Conservation (phyloP, 2,113 vertebrate genomes). For the Propithecus coquereli region DNA sequence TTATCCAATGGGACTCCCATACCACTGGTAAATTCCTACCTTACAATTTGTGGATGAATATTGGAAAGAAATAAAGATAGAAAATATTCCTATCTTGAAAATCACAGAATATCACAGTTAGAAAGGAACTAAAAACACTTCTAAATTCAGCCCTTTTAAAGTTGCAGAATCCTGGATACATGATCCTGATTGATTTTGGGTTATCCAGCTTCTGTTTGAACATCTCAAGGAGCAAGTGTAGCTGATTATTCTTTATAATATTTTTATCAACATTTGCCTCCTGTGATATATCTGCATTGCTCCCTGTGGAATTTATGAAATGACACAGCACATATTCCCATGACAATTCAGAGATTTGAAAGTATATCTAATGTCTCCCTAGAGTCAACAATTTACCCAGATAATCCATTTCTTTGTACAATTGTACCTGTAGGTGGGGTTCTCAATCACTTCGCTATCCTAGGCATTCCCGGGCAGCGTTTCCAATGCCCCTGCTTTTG, state of each 20-base stretch:
- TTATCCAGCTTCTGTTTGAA: background rate
- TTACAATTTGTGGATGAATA: background rate
- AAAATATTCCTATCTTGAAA: background rate
- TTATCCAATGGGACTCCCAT: background rate
- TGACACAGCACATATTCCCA: background rate
- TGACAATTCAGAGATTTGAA: background rate
- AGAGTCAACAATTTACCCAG: background rate
- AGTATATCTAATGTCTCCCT: fast-evolving
- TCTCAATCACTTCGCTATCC: background rate
- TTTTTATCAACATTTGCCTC: background rate
- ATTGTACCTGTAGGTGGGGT: background rate
- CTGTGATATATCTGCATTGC: background rate
- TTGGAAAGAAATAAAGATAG: background rate
- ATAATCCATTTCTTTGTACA: too few species aligned
- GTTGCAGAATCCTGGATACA: background rate
- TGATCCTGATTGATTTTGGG: background rate
- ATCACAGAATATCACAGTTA: background rate
- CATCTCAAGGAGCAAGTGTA: background rate
- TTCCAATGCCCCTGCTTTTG: background rate
- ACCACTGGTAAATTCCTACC: background rate
- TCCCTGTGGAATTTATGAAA: background rate
- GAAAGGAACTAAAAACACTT: background rate
- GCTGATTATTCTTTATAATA: background rate
- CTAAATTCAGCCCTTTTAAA: background rate
- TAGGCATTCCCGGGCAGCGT: background rate